Evolutionary conservation across 2,113 vertebrate species (phyloP).

Genomic region (Equus przewalskii): DNA sequence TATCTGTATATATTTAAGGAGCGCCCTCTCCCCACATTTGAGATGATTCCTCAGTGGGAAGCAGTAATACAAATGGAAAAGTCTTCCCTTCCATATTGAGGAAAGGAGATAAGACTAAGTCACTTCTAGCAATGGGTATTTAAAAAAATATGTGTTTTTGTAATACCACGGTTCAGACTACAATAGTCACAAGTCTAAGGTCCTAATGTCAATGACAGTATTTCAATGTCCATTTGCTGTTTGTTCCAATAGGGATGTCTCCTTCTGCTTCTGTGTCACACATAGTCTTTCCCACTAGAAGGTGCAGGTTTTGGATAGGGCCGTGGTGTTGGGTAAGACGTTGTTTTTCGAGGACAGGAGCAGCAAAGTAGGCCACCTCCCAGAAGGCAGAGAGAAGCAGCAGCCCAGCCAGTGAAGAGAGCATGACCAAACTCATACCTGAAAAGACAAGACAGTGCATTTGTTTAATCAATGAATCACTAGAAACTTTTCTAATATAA

Average conservation of each 20-base stretch:
- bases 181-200: slow-evolving; percentile 71
- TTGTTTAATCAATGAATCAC: not conserved
- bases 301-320: slow-evolving; percentile 88
- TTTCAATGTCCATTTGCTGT: slow-evolving; percentile 82
- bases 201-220: slow-evolving; percentile 67
- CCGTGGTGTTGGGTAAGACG: slow-evolving; percentile 87
- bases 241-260: slow-evolving; percentile 50
- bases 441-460: not conserved
- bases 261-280: slow-evolving; percentile 87
- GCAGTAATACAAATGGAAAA: slow-evolving; percentile 40
- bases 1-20: slow-evolving; percentile 66
- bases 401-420: slow-evolving; percentile 94
- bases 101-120: slow-evolving; percentile 41
- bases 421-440: slow-evolving; percentile 95
- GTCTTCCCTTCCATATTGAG: not conserved
- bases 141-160: slow-evolving; percentile 83
- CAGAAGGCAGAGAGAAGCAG: slow-evolving; percentile 90
- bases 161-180: slow-evolving; percentile 73
- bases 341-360: slow-evolving; percentile 87
- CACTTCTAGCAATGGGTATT: slow-evolving; percentile 79
- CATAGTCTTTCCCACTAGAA: slow-evolving; percentile 91
- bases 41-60: slow-evolving; percentile 53
- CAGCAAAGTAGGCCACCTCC: slow-evolving; percentile 93
- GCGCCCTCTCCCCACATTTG: not conserved
- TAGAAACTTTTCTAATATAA: not conserved